Evolutionary conservation across 2,888 invertebrate genomes (phyloP), one percentile per base, ranked within the genome.

Genomic region (Eucriotettix oculatus): DNA sequence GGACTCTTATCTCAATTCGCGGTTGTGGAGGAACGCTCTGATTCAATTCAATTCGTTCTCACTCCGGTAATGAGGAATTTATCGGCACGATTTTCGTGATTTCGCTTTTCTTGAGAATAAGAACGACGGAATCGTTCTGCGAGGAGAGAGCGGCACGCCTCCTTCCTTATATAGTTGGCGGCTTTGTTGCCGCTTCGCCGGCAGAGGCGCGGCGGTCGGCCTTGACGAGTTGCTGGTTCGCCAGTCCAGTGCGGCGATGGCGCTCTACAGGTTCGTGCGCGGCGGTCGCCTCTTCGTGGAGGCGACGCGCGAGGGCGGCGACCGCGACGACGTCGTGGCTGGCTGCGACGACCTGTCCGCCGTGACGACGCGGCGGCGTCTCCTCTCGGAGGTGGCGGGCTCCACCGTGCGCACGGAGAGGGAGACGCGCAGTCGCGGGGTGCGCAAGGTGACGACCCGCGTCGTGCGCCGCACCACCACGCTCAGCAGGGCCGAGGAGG

Each of bases 391-490:
- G 78, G 85, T 90, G 71, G 78, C 89, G 69, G 90, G 90, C 43
- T 87, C 87, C 71, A 88, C 89, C 64, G 78, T 88, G 71, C 89
- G 90, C 75, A 86, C 89, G 68, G 87, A 86, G 64, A 87, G 89
- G 75, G 85, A 88, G 69, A 87, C 87, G 72, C 83, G 86, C 73
- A 83, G 84, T 71, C 85, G 83, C 70, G 90, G 90, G 52, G 84
- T 86, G 70, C 80, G 88, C 63, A 82, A 90, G 66, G 88, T 92
- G 66, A 92, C 90, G 41, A 89, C 91, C 54, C 83, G 89, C 70
- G 88, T 92, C 64, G 85, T 92, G 58, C 80, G 90, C 64, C 92
- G 91, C 73, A 90, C 93, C 67, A 93, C 92, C 44, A 92, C 92
- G 2, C 72, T 93, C 66, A 88, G 90, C 64, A 80, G 91, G 16